Evolutionary conservation across 2,797 vertebrate species (phyloP).

Genomic region (Alosa sapidissima): DNA sequence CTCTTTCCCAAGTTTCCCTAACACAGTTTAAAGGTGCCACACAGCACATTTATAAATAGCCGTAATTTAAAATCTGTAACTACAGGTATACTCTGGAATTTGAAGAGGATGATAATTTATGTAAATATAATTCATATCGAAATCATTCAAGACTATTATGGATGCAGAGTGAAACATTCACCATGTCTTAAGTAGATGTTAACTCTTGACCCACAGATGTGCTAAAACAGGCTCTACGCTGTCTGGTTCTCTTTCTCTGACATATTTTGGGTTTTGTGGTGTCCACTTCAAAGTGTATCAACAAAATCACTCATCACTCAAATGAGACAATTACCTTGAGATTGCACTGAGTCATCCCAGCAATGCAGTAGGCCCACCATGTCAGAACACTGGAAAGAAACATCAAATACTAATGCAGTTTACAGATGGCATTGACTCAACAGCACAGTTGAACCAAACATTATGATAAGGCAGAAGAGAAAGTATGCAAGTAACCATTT

Average conservation of each 20-base stretch:
- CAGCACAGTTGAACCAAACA: neutral
- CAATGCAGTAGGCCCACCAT: too few species aligned
- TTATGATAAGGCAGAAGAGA: neutral
- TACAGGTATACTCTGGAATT: neutral
- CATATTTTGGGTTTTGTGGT: neutral
- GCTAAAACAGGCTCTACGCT: neutral
- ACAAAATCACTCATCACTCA: neutral
- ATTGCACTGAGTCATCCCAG: neutral
- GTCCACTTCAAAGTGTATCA: neutral
- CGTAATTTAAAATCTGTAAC: neutral
- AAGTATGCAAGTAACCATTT: too few species aligned
- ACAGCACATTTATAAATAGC: neutral
- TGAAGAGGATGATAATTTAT: neutral
- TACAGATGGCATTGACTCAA: neutral
- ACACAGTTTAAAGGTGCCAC: neutral
- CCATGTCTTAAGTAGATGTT: neutral
- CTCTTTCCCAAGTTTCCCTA: slow-evolving; percentile 1
- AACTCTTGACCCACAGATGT: neutral
- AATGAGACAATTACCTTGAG: neutral
- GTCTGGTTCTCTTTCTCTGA: neutral
- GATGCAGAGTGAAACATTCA: neutral
- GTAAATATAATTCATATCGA: neutral
- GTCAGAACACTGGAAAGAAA: neutral
- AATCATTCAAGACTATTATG: neutral
- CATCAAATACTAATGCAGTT: neutral